phyloP scores from a whole-genome alignment of 2,888 invertebrate genomes.

The Lathronympha strigana region DNA sequence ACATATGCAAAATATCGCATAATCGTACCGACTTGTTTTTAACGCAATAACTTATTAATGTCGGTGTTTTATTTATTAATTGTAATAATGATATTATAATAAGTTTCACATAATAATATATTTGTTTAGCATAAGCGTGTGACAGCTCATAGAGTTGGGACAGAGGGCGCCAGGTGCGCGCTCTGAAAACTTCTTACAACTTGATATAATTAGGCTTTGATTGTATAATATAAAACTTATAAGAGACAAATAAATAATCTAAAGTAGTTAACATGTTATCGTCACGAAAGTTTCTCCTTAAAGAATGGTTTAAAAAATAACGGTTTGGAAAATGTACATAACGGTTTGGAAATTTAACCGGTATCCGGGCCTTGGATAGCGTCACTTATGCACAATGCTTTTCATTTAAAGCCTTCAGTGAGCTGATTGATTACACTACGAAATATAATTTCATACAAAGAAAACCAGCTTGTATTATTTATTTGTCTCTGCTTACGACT shows the following conservation, averaged over 20 bases:
- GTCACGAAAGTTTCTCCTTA: too few relatives aligned
- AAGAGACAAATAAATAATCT: not conserved
- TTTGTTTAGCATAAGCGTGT: conserved; percentile 47
- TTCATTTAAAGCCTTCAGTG: not conserved
- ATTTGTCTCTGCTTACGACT: conserved; percentile 13
- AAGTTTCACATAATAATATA: conserved; percentile 52
- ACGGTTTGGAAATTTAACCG: too few relatives aligned
- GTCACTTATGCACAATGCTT: not conserved
- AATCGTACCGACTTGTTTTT: conserved; percentile 26
- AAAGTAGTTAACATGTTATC: not conserved
- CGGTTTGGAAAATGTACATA: too few relatives aligned
- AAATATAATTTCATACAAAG: not conserved
- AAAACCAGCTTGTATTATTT: not conserved
- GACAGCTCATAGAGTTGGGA: conserved; percentile 47
- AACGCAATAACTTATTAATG: conserved; percentile 19
- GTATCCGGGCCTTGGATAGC: too few relatives aligned
- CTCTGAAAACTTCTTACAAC: conserved; percentile 41
- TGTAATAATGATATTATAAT: conserved; percentile 60
- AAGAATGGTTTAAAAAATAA: not conserved
- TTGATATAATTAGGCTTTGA: conserved; percentile 43
- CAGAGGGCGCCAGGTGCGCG: conserved; percentile 26
- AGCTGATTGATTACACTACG: not conserved
- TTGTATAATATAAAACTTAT: conserved; percentile 15
- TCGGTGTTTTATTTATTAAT: conserved; percentile 49
- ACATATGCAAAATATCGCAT: conserved; percentile 32